Evolutionary conservation across 2,888 invertebrate species (phyloP).

Genomic region (Apamea anceps): DNA sequence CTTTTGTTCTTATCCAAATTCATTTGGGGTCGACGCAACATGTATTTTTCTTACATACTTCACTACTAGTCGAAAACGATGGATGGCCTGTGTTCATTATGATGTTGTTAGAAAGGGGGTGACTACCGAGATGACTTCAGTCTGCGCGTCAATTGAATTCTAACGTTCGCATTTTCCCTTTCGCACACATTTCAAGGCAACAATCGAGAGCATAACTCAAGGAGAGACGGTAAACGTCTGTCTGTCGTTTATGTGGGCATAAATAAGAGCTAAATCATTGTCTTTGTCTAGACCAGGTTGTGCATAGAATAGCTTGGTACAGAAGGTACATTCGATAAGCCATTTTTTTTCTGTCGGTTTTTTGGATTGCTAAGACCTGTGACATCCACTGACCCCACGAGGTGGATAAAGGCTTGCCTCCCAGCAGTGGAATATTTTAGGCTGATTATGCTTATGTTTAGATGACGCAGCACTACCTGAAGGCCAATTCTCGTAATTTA

Average conservation of each 20-base stretch:
- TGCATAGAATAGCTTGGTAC: background rate
- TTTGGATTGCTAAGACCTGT: background rate
- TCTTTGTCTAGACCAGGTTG: conserved; percentile 41
- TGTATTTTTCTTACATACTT: no score
- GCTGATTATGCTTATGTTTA: background rate
- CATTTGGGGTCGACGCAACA: no score
- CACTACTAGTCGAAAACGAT: no score
- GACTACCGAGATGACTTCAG: no score
- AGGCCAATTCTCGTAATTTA: no score
- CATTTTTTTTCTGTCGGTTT: background rate
- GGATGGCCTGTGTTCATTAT: no score
- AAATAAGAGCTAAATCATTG: conserved; percentile 57
- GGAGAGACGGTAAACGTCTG: conserved; percentile 45
- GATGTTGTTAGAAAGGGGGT: no score
- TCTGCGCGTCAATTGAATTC: background rate
- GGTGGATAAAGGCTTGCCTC: no score
- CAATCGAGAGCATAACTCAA: conserved; percentile 44
- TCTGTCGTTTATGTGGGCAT: conserved; percentile 40
- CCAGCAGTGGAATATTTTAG: no score
- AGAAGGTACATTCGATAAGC: conserved; percentile 10
- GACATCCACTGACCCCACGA: background rate
- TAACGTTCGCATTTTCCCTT: background rate
- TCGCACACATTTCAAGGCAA: background rate
- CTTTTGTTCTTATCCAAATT: background rate
- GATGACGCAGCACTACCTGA: background rate